phyloP scores from a whole-genome alignment of 1,140 invertebrate species.

The Holcopasites calliopsidis region DNA sequence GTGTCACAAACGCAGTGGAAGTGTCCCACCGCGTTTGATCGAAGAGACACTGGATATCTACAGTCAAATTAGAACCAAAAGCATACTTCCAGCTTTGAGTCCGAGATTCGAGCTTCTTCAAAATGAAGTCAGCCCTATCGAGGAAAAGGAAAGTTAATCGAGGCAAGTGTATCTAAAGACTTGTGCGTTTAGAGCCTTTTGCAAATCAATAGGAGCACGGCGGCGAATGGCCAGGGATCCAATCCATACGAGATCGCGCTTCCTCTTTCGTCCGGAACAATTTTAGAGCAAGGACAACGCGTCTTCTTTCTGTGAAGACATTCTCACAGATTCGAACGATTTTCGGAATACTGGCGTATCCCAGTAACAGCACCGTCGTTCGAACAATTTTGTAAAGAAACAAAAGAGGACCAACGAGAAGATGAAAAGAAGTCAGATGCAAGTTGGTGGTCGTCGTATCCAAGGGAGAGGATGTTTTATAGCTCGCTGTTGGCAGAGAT shows the following conservation, averaged over 20 bases:
- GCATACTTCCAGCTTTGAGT: conserved; percentile 72
- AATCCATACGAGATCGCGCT: background rate
- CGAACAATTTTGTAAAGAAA: background rate
- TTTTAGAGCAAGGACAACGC: conserved; percentile 12
- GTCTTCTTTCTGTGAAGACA: too few species aligned
- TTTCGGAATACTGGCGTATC: background rate
- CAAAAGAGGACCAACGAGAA: background rate
- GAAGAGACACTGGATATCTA: conserved; percentile 75
- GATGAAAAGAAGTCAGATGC: background rate
- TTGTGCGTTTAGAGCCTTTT: background rate
- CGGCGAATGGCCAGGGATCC: background rate
- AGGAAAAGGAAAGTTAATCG: conserved; percentile 78
- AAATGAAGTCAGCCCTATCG: conserved; percentile 78
- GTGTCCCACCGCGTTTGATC: conserved; percentile 75
- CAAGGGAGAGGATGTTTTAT: conserved; percentile 56
- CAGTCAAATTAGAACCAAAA: conserved; percentile 76
- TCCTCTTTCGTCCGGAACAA: background rate
- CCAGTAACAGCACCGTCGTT: background rate
- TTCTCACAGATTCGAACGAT: background rate
- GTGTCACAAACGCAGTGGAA: conserved; percentile 73
- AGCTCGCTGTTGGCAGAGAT: conserved; percentile 1
- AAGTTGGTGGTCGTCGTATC: conserved; percentile 47
- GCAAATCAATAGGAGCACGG: conserved; percentile 27
- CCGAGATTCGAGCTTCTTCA: conserved; percentile 77
- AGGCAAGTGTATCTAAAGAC: background rate